phyloP scores from a whole-genome alignment of 2,888 invertebrate genomes.

The Loripinus fragilis region DNA sequence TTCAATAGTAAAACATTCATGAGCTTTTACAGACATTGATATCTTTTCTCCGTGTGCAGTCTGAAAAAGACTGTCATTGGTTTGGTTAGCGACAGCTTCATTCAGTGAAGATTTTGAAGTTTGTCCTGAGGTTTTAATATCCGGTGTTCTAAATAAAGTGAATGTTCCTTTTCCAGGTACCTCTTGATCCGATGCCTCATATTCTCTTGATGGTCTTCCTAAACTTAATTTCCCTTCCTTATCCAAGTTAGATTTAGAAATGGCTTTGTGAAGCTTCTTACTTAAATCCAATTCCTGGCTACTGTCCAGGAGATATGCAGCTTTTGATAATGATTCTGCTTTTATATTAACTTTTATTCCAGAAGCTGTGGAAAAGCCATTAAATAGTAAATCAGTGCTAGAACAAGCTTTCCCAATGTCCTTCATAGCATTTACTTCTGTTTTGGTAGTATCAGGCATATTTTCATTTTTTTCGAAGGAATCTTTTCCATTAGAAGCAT shows the following conservation, averaged over 20 bases:
- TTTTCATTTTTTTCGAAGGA: neutral
- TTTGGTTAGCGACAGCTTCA: no score
- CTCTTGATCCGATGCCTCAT: no score
- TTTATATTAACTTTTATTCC: constrained; percentile 53
- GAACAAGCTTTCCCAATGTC: no score
- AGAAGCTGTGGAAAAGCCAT: constrained; percentile 62
- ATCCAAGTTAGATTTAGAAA: no score
- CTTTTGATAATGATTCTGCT: constrained; percentile 30
- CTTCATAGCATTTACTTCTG: no score
- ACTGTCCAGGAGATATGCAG: constrained; percentile 16
- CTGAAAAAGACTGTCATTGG: neutral
- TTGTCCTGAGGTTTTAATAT: no score
- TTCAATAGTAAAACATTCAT: no score
- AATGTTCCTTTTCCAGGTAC: no score
- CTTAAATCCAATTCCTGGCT: neutral
- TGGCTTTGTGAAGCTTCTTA: neutral
- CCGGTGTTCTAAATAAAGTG: no score
- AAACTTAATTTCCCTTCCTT: no score
- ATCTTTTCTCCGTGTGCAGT: neutral
- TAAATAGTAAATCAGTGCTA: neutral
- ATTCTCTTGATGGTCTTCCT: no score
- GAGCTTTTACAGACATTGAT: neutral
- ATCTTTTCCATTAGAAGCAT: neutral
- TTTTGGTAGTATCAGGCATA: neutral
- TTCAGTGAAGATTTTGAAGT: no score